phyloP scores from a whole-genome alignment of 1,140 invertebrate species.

The Calephelis nemesis region DNA sequence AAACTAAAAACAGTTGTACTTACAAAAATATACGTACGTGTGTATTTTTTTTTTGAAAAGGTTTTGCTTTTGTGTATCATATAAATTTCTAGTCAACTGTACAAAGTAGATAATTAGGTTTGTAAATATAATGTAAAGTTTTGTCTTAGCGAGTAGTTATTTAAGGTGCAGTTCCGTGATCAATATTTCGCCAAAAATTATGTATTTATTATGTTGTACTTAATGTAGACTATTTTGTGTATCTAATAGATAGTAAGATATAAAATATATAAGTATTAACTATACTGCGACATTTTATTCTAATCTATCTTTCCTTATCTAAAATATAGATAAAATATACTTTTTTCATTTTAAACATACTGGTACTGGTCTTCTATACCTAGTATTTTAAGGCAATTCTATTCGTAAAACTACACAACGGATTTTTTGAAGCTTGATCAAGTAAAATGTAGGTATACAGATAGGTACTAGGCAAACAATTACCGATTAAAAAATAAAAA shows the following conservation, averaged over 20 bases:
- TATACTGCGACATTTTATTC: conserved; percentile 28
- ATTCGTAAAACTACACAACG: no score
- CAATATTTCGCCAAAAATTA: conserved; percentile 42
- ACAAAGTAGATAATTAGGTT: conserved; percentile 60
- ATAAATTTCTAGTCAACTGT: conserved; percentile 71
- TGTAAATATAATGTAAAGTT: conserved; percentile 63
- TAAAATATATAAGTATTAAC: conserved; percentile 53
- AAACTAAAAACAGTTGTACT: neutral
- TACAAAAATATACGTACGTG: no score
- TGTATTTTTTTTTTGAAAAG: conserved; percentile 19
- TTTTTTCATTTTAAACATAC: neutral
- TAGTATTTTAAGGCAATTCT: no score
- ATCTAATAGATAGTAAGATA: conserved; percentile 44
- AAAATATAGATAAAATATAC: neutral
- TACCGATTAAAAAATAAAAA: no score
- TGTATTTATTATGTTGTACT: conserved; percentile 45
- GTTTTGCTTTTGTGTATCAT: conserved; percentile 35
- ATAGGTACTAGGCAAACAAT: no score
- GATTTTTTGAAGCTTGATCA: no score
- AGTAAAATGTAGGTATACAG: no score
- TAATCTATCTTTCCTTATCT: neutral
- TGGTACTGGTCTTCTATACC: no score
- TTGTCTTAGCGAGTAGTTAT: conserved; percentile 41
- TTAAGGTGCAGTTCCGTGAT: conserved; percentile 40
- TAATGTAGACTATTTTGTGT: conserved; percentile 56